Percentiles rank a stretch among this genome's conserved stretches.
Conservation (phyloP, 2,797 vertebrate species). For the Cryptoprocta ferox region DNA sequence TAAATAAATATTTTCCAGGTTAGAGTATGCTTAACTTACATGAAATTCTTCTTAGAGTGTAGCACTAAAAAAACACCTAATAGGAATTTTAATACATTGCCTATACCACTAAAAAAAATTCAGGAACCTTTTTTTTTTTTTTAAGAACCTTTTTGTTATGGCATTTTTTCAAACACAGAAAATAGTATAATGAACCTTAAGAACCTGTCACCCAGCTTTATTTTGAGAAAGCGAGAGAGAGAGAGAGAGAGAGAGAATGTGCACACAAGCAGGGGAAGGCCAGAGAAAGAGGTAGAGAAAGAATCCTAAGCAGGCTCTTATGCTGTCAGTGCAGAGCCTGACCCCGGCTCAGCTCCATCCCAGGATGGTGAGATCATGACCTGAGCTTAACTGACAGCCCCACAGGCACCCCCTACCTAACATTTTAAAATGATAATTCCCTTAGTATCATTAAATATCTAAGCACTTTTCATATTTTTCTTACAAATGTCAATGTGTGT, state of each 20-base stretch:
- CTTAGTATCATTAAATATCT: background rate
- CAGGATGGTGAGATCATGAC: too few relatives aligned
- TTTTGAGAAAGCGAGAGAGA: too few relatives aligned
- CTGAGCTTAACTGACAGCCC: too few relatives aligned
- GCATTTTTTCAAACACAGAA: background rate
- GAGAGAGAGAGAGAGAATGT: too few relatives aligned
- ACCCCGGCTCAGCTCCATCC: too few relatives aligned
- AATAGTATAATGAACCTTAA: background rate
- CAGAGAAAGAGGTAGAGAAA: too few relatives aligned
- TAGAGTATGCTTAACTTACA: constrained; percentile 12
- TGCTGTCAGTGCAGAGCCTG: too few relatives aligned
- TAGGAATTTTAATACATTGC: background rate
- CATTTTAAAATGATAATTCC: background rate
- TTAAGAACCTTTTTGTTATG: background rate
- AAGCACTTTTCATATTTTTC: constrained; percentile 34
- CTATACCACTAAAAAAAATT: background rate
- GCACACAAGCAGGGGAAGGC: too few relatives aligned
- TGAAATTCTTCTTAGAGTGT: background rate
- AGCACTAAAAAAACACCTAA: background rate
- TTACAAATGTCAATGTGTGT: background rate
- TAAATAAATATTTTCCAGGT: background rate
- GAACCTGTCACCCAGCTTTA: background rate
- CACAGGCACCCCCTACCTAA: background rate
- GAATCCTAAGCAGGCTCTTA: too few relatives aligned
- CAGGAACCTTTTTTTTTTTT: background rate